Conservation (phyloP, 2,888 invertebrate genomes). For the Apamea epomidion region DNA sequence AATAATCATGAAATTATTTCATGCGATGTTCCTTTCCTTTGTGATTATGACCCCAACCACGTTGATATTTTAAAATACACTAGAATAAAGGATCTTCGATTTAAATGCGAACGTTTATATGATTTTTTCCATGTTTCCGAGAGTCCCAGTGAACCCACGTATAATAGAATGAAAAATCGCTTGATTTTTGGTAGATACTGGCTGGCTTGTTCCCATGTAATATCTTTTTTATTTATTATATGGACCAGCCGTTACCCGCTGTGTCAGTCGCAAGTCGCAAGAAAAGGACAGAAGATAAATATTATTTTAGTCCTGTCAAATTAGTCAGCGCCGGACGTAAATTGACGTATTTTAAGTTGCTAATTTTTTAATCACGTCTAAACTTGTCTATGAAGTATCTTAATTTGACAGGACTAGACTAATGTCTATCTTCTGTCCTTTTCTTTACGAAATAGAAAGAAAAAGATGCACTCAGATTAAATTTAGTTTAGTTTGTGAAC, state of each 20-base stretch:
- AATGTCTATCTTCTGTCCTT: too few relatives aligned
- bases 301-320: too few relatives aligned
- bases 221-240: background rate
- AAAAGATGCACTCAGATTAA: too few relatives aligned
- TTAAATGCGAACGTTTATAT: background rate
- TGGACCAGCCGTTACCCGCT: background rate
- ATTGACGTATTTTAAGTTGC: too few relatives aligned
- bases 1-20: background rate
- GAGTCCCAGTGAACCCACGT: background rate
- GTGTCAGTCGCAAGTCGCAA: background rate
- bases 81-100: background rate
- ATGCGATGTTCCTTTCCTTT: background rate
- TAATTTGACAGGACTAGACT: too few relatives aligned
- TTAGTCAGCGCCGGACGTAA: too few relatives aligned
- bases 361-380: too few relatives aligned
- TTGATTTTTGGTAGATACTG: background rate
- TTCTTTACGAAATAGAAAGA: too few relatives aligned
- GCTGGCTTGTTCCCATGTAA: background rate
- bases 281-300: too few relatives aligned
- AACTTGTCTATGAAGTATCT: too few relatives aligned
- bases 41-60: background rate
- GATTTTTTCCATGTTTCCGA: slow-evolving; percentile 1
- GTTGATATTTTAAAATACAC: slow-evolving; percentile 1
- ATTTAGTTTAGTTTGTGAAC: too few relatives aligned
- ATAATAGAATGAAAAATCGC: background rate